Evolutionary conservation across 64 coral and sea anemone species (phyloP).

Genomic region (Actinia equina): DNA sequence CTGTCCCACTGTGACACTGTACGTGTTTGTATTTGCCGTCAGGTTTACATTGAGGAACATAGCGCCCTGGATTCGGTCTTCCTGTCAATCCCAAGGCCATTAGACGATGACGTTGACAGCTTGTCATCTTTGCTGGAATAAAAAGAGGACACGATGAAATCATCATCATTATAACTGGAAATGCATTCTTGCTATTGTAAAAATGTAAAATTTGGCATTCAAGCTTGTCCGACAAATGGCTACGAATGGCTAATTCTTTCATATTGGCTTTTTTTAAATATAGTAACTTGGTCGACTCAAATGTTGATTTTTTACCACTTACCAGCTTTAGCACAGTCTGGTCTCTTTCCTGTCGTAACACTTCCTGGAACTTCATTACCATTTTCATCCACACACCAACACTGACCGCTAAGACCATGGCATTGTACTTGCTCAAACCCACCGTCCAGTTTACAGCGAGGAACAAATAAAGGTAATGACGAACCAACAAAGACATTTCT

Average conservation of each 20-base stretch:
- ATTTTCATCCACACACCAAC: slow-evolving; percentile 81
- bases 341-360: slow-evolving; percentile 18
- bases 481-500: neutral
- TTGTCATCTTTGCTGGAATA: slow-evolving; percentile 34
- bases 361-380: slow-evolving; percentile 55
- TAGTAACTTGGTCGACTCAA: too few species aligned
- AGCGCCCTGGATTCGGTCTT: slow-evolving; percentile 26
- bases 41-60: slow-evolving; percentile 55
- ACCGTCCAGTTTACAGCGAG: slow-evolving; percentile 55
- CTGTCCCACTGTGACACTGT: slow-evolving; percentile 50
- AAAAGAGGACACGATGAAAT: neutral
- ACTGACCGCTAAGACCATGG: slow-evolving; percentile 58
- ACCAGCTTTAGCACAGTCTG: slow-evolving; percentile 56
- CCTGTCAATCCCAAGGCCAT: slow-evolving; percentile 39
- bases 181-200: too few species aligned
- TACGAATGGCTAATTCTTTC: too few species aligned
- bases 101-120: slow-evolving; percentile 31
- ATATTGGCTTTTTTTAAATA: too few species aligned
- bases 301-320: neutral
- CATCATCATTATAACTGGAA: neutral
- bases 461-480: slow-evolving; percentile 32
- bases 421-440: slow-evolving; percentile 51
- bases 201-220: too few species aligned
- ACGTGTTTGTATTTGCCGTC: slow-evolving; percentile 54
- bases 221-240: too few species aligned